These are phyloP conservation scores for Ormyrus thymus DNA, from an alignment of 2,888 invertebrate species.

Conservation along the genomic window DNA sequence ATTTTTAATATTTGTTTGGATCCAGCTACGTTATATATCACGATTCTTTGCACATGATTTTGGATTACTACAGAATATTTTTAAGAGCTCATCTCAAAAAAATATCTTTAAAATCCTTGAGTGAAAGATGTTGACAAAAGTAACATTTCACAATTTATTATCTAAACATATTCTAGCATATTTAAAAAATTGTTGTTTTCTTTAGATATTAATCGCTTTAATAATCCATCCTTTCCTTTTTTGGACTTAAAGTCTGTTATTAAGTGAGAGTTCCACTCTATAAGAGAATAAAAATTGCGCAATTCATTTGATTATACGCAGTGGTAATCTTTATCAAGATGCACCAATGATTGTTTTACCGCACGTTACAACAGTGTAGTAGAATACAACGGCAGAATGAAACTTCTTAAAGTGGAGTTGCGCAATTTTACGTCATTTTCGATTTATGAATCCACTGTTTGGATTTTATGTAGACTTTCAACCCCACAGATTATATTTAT, in stretches of 20 bases:
- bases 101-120: too few species aligned
- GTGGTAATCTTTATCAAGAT: slow-evolving; percentile 32
- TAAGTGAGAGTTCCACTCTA: background rate
- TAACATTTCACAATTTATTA: background rate
- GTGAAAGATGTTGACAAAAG: background rate
- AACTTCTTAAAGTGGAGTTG: slow-evolving; percentile 10
- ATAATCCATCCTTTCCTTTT: background rate
- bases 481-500: too few species aligned
- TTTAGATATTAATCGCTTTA: slow-evolving; percentile 6
- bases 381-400: slow-evolving; percentile 37
- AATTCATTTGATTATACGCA: slow-evolving; percentile 30
- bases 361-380: slow-evolving; percentile 49
- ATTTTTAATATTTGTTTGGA: slow-evolving; percentile 7
- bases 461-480: too few species aligned
- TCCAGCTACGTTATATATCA: background rate
- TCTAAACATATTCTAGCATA: slow-evolving; percentile 1
- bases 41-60: background rate
- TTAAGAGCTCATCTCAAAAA: background rate
- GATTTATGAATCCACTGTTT: background rate
- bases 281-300: slow-evolving; percentile 40
- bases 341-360: slow-evolving; percentile 54
- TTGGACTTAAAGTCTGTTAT: background rate
- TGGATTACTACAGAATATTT: background rate
- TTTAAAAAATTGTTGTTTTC: slow-evolving; percentile 10
- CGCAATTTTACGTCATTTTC: slow-evolving; percentile 23